A percentile compares a stretch with the other conserved stretches of the same genome.
phyloP scores from a whole-genome alignment of 1,140 invertebrate species.

The Diuraphis noxia region DNA sequence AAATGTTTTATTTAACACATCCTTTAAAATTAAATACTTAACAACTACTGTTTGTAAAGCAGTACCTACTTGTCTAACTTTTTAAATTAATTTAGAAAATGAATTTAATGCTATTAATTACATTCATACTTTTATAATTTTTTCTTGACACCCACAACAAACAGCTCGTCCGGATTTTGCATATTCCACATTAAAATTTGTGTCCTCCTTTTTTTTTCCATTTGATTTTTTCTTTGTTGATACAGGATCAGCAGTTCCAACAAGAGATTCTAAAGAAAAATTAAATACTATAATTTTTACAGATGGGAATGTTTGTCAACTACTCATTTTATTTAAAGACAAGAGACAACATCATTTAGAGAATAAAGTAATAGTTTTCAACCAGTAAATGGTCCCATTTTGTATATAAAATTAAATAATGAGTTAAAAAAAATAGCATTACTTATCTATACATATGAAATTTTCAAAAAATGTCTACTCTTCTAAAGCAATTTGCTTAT shows the following conservation, averaged over 20 bases:
- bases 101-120: background rate
- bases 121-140: conserved; percentile 74
- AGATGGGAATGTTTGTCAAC: fast-evolving
- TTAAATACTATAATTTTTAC: background rate
- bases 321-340: background rate
- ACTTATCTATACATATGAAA: too few relatives aligned
- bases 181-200: conserved; percentile 84
- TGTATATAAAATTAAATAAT: too few relatives aligned
- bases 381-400: too few relatives aligned
- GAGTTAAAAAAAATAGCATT: too few relatives aligned
- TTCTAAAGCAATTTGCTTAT: too few relatives aligned
- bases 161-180: conserved; percentile 81
- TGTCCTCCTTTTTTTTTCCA: conserved; percentile 57
- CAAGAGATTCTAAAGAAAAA: conserved; percentile 55
- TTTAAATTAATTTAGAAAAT: too few relatives aligned
- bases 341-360: background rate
- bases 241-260: conserved; percentile 58
- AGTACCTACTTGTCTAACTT: too few relatives aligned
- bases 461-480: too few relatives aligned
- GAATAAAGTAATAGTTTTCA: background rate
- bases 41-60: too few relatives aligned
- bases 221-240: conserved; percentile 39
- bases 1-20: too few relatives aligned
- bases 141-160: conserved; percentile 84
- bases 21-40: too few relatives aligned